phyloP scores from a whole-genome alignment of 2,888 invertebrate species.

The Sepioteuthis lessoniana region DNA sequence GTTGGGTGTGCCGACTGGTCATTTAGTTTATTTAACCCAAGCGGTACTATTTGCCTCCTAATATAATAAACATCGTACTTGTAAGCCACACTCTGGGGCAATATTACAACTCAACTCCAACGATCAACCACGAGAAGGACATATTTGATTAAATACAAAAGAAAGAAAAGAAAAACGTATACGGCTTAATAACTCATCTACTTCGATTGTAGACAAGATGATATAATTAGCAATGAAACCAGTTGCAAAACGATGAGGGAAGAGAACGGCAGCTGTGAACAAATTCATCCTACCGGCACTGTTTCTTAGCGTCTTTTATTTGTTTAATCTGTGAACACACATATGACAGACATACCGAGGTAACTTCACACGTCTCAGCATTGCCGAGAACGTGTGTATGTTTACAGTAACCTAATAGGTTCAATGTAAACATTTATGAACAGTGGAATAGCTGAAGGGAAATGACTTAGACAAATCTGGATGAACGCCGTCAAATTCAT shows the following conservation, averaged over 20 bases:
- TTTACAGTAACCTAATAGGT: background rate
- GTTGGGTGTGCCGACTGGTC: too few relatives aligned
- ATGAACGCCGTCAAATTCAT: background rate
- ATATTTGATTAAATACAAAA: background rate
- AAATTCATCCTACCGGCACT: background rate
- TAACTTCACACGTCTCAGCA: background rate
- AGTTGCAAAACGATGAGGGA: background rate
- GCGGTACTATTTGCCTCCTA: too few relatives aligned
- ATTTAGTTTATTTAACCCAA: too few relatives aligned
- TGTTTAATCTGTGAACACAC: background rate
- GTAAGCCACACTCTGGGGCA: too few relatives aligned
- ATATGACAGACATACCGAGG: background rate
- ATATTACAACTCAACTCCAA: background rate
- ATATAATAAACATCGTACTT: too few relatives aligned
- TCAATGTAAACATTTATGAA: background rate
- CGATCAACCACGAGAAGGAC: background rate
- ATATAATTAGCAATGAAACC: background rate
- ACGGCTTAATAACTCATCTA: background rate
- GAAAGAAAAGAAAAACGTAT: background rate
- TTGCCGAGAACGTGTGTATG: background rate
- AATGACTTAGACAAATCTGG: background rate
- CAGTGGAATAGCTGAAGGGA: background rate
- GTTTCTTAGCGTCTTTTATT: background rate
- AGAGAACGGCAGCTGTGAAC: background rate
- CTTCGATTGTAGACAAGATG: background rate